Base-by-base conservation (phyloP, 2,888 invertebrate species). In the Sesamia inferens region DNA sequence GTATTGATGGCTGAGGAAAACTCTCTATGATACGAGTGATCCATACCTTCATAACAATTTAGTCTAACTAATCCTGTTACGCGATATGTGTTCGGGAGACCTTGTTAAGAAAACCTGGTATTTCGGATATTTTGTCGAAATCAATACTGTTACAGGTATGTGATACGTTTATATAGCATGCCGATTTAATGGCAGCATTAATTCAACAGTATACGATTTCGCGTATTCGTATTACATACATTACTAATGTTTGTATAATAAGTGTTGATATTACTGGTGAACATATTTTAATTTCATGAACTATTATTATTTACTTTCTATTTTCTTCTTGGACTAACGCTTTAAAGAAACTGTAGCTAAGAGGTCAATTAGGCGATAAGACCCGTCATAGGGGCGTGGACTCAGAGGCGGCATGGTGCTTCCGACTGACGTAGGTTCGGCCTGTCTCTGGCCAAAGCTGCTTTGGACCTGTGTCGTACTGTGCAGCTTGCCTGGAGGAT, bases 41-140 rank as follows among this genome's bases (percentile, higher is more conserved):
- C 1, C 39, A 19, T 57, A 39, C 74, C 47, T 78, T 39, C 65
- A 62, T 65, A 68, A 57, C 65, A 78, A 74, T 78, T 66, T 78
- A 7, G 51, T 65, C 14, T 42, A 62, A 55, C 47, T 55, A 69
- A 78, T 78, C 58, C 8, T 55, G 59, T 79, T 61, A 42, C 3
- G 51, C 31, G 44, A 54, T n/a, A 74, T 69, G 13, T 63, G 54
- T 47, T 63, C 22, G 62, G n/a, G n/a, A 42, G n/a, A 44, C 14
- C 42, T 22, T 58, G 24, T 71, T 71, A 14, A 62, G 24, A 39
- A 62, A 71, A 77, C 51, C 22, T n/a, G n/a, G 22, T 24, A 54
- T 63, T 39, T 63, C 8, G 14, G 10, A 42, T 44, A 74, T 5
- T 54, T 47, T 13, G n/a, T 59, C 16, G 24, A 51, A 57, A 24